phyloP scores from a whole-genome alignment of 2,797 vertebrate species.

The Gallinago stenura region DNA sequence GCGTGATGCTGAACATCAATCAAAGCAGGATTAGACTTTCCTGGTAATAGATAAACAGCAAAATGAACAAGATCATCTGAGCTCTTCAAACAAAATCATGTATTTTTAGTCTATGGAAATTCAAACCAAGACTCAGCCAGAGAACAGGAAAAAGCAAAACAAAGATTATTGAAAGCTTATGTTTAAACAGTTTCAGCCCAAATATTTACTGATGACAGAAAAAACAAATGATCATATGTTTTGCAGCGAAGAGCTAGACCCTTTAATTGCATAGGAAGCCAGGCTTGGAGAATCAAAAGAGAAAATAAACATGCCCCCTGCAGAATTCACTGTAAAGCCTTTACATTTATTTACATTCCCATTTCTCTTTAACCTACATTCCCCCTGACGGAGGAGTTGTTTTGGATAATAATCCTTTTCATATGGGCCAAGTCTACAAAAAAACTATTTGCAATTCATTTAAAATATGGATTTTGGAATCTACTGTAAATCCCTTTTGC shows the following conservation, averaged over 20 bases:
- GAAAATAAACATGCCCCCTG: conserved; percentile 39
- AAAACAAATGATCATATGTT: neutral
- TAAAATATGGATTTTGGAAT: conserved; percentile 72
- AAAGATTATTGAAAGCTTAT: conserved; percentile 57
- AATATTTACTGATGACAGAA: conserved; percentile 58
- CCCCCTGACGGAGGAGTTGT: conserved; percentile 38
- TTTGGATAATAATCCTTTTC: conserved; percentile 64
- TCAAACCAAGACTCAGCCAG: neutral
- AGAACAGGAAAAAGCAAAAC: neutral
- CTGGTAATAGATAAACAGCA: conserved; percentile 15
- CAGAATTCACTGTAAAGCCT: conserved; percentile 37
- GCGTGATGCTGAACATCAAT: neutral
- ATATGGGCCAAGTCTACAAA: conserved; percentile 46
- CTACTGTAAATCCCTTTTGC: conserved; percentile 61
- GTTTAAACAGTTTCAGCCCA: conserved; percentile 57
- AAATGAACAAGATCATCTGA: conserved; percentile 11
- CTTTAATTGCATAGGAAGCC: conserved; percentile 24
- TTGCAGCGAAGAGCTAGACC: conserved; percentile 15
- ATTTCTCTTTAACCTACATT: conserved; percentile 68
- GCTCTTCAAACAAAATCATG: neutral
- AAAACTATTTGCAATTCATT: conserved; percentile 71
- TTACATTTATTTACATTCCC: conserved; percentile 49
- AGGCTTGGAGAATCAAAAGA: conserved; percentile 1
- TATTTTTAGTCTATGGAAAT: conserved; percentile 4
- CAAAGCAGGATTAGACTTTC: neutral